Conservation (phyloP, 2,888 invertebrate species). For the Galerucella calmariensis region DNA sequence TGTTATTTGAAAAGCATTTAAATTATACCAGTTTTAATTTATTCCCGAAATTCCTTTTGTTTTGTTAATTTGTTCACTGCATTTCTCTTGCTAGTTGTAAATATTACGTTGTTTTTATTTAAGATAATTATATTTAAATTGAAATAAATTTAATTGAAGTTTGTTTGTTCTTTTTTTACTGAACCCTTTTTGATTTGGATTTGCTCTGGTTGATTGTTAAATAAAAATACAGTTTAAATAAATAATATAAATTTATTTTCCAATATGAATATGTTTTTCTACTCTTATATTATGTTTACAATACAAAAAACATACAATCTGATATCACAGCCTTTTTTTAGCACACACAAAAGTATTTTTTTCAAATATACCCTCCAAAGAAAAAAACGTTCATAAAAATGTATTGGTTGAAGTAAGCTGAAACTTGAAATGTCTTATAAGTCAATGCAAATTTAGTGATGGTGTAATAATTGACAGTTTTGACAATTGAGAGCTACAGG, state of each 20-base stretch:
- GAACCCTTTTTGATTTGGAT: not conserved
- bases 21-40: not conserved
- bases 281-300: constrained; percentile 44
- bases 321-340: constrained; percentile 62
- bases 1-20: not conserved
- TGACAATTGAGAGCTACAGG: not conserved
- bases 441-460: not conserved
- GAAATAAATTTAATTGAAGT: not conserved
- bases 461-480: not conserved
- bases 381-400: not conserved
- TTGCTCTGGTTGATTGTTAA: not conserved
- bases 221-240: constrained; percentile 30
- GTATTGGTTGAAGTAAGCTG: not conserved
- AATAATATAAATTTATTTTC: constrained; percentile 49
- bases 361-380: not conserved
- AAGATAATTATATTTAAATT: constrained; percentile 2
- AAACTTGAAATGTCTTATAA: not conserved
- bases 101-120: not conserved
- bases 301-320: constrained; percentile 50
- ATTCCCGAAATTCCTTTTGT: not conserved
- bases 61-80: not conserved
- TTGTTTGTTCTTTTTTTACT: not conserved
- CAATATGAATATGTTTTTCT: constrained; percentile 47
- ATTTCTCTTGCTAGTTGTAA: not conserved
- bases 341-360: constrained; percentile 53